A percentile compares a stretch with the other conserved stretches of the same genome.
Evolutionary conservation across 2,888 invertebrate species (phyloP).

Genomic region (Ormyrus rosae): DNA sequence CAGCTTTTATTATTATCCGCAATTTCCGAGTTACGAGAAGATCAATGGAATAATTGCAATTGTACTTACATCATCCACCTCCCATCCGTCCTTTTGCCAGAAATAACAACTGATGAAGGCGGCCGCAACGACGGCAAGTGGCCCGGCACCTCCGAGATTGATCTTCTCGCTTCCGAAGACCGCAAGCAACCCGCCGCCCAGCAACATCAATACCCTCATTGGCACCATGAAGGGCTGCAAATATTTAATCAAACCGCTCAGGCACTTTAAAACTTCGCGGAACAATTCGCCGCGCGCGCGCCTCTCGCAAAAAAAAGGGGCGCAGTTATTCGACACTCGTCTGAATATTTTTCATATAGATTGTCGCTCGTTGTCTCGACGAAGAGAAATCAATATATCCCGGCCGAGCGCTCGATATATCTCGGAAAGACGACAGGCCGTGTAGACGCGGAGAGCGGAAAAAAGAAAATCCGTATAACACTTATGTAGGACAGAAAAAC

Average conservation of each 20-base stretch:
- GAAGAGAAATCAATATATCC: slow-evolving; percentile 9
- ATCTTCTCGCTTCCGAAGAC: slow-evolving; percentile 91
- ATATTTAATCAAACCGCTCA: not conserved
- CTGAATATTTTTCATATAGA: slow-evolving; percentile 4
- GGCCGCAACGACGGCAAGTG: slow-evolving; percentile 88
- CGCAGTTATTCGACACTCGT: not conserved
- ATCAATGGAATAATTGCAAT: not conserved
- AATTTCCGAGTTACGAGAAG: too few species aligned
- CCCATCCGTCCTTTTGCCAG: slow-evolving; percentile 91
- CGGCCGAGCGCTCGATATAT: not conserved
- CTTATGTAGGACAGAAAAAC: slow-evolving; percentile 10
- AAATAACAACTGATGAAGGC: slow-evolving; percentile 89
- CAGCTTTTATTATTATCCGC: too few species aligned
- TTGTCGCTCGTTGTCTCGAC: not conserved
- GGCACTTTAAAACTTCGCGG: not conserved
- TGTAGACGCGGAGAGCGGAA: not conserved
- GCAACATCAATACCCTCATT: slow-evolving; percentile 86
- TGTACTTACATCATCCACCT: slow-evolving; percentile 82
- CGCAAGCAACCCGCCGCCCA: slow-evolving; percentile 88
- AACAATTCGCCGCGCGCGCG: not conserved
- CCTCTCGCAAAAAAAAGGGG: not conserved
- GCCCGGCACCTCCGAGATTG: slow-evolving; percentile 85
- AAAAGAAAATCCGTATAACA: slow-evolving; percentile 30
- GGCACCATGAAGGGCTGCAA: slow-evolving; percentile 85
- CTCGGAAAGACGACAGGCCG: not conserved